Conservation (phyloP, 1,140 invertebrate genomes). For the Orchestia grillus region DNA sequence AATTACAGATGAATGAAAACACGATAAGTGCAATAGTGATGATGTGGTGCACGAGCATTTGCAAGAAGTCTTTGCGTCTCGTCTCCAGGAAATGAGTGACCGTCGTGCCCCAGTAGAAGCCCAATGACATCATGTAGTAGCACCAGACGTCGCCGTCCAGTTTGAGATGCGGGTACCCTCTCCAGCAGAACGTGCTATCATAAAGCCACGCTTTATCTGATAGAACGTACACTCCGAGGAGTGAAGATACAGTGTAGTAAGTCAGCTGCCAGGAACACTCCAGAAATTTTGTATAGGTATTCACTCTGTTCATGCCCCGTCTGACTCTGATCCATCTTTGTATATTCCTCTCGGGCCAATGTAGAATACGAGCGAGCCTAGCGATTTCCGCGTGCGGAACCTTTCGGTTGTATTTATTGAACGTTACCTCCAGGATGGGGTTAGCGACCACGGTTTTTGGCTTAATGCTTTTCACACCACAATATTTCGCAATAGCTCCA, state of each 20-base stretch:
- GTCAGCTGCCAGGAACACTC: slow-evolving; percentile 79
- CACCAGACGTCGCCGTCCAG: slow-evolving; percentile 76
- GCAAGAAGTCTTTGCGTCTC: slow-evolving; percentile 70
- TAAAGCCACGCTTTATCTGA: slow-evolving; percentile 96
- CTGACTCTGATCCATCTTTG: slow-evolving; percentile 90
- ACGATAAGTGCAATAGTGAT: slow-evolving; percentile 71
- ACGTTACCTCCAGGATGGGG: slow-evolving; percentile 61
- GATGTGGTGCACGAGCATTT: slow-evolving; percentile 78
- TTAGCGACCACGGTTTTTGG: slow-evolving; percentile 61
- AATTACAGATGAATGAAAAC: slow-evolving; percentile 95
- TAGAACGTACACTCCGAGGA: slow-evolving; percentile 85
- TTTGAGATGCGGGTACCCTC: slow-evolving; percentile 75
- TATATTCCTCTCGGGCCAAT: slow-evolving; percentile 87
- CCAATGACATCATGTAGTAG: slow-evolving; percentile 74
- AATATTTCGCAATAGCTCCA: slow-evolving; percentile 58
- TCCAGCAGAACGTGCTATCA: slow-evolving; percentile 93
- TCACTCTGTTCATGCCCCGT: slow-evolving; percentile 63
- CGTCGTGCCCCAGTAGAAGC: slow-evolving; percentile 95
- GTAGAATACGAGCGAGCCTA: slow-evolving; percentile 82
- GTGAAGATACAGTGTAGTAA: slow-evolving; percentile 88
- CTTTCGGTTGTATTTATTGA: slow-evolving; percentile 61
- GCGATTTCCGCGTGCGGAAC: slow-evolving; percentile 60
- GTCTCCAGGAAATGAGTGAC: slow-evolving; percentile 92
- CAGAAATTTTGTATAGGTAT: slow-evolving; percentile 67
- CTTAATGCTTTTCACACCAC: slow-evolving; percentile 64